Percentiles rank a stretch among this genome's conserved stretches.
Conservation (phyloP, 2,113 vertebrate genomes). For the Copsychus sechellarum region DNA sequence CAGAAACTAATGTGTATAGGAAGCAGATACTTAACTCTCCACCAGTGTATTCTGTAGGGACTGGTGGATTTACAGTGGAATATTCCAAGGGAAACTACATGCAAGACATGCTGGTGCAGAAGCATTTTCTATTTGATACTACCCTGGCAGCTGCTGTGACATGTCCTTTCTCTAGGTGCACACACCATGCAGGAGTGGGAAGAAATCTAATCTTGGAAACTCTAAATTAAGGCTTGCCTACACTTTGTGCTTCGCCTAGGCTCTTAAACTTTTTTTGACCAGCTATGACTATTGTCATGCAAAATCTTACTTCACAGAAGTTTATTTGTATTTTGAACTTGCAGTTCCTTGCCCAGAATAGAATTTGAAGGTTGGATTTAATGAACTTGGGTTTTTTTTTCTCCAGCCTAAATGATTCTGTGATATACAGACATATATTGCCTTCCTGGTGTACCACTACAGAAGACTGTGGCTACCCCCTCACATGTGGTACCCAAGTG, state of each 20-base stretch:
- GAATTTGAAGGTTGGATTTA: background rate
- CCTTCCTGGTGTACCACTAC: background rate
- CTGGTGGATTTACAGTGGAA: background rate
- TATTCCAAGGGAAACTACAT: background rate
- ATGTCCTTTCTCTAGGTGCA: background rate
- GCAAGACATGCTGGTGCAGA: rapidly evolving
- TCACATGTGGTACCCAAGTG: background rate
- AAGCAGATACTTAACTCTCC: background rate
- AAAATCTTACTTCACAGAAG: background rate
- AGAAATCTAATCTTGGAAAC: constrained; percentile 22
- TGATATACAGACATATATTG: background rate
- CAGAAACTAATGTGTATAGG: background rate
- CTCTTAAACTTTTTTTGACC: background rate
- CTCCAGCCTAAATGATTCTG: background rate
- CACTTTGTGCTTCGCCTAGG: background rate
- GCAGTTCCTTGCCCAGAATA: background rate
- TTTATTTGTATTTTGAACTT: background rate
- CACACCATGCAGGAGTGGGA: background rate
- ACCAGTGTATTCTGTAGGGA: background rate
- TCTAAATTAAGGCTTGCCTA: constrained; percentile 35
- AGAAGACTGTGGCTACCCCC: background rate
- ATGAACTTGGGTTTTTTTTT: rapidly evolving
- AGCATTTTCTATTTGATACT: background rate
- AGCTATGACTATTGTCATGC: background rate
- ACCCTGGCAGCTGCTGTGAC: background rate